Percentiles rank a stretch among this genome's conserved stretches.
Conservation (phyloP, 2,113 vertebrate species). For the Scomber colias region DNA sequence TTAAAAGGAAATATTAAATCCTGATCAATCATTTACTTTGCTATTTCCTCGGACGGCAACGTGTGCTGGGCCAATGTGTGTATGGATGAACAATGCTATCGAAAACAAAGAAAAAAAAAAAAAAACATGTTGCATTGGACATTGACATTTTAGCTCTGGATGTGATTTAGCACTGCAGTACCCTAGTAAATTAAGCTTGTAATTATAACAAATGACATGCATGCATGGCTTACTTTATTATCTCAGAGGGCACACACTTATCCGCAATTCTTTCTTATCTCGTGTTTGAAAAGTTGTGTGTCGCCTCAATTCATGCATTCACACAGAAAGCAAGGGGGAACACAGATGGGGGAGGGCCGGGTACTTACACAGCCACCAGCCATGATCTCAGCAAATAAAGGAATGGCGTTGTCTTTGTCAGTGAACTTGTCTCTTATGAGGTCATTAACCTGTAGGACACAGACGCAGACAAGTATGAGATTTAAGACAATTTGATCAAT, state of each 20-base stretch:
- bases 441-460: constrained; percentile 92
- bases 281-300: background rate
- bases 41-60: constrained; percentile 40
- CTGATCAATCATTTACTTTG: constrained; percentile 54
- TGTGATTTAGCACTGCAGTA: constrained; percentile 15
- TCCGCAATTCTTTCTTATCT: background rate
- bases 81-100: constrained; percentile 55
- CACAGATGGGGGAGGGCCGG: background rate
- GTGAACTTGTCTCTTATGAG: constrained; percentile 98
- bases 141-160: constrained; percentile 12
- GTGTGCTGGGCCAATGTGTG: constrained; percentile 50
- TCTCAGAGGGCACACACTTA: background rate
- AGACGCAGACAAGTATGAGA: constrained; percentile 1
- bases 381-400: constrained; percentile 90
- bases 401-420: constrained; percentile 89
- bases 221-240: constrained; percentile 16
- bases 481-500: background rate
- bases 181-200: constrained; percentile 16
- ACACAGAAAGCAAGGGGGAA: background rate
- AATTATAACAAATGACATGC: background rate
- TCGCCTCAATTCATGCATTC: background rate
- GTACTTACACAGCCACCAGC: constrained; percentile 97
- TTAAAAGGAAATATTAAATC: constrained; percentile 35
- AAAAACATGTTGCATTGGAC: constrained; percentile 48
- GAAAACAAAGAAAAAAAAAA: constrained; percentile 49